These are phyloP conservation scores for Crepidodera aurea DNA, from an alignment of 2,888 invertebrate genomes.

Conservation along the genomic window DNA sequence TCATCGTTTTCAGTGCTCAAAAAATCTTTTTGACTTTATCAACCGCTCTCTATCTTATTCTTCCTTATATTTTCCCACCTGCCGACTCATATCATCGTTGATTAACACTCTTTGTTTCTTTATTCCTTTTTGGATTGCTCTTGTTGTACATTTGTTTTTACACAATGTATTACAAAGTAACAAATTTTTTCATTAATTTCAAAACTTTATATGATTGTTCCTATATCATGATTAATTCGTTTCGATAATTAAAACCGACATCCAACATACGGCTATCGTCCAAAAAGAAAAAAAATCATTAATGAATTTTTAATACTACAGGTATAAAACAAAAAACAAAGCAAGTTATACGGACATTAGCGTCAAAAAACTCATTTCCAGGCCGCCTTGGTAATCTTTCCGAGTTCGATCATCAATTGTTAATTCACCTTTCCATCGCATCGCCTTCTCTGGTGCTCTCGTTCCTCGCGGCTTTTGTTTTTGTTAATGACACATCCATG, in stretches of 20 bases:
- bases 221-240: neutral
- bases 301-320: conserved; percentile 41
- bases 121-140: no score
- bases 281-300: conserved; percentile 16
- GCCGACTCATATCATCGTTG: no score
- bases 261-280: neutral
- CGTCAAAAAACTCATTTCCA: conserved; percentile 38
- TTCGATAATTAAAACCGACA: neutral
- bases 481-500: conserved; percentile 58
- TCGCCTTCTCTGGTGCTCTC: conserved; percentile 25
- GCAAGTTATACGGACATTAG: conserved; percentile 21
- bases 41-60: no score
- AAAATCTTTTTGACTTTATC: no score
- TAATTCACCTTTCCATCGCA: conserved; percentile 39
- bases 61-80: no score
- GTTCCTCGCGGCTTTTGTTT: conserved; percentile 56
- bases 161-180: no score
- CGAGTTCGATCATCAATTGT: conserved; percentile 43
- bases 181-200: no score
- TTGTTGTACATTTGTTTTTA: no score
- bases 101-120: no score
- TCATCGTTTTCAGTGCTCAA: no score
- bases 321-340: conserved; percentile 29
- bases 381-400: conserved; percentile 29
- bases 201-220: neutral